Evolutionary conservation across 2,888 invertebrate species (phyloP).

Genomic region (Mesopsocus fuscifrons): DNA sequence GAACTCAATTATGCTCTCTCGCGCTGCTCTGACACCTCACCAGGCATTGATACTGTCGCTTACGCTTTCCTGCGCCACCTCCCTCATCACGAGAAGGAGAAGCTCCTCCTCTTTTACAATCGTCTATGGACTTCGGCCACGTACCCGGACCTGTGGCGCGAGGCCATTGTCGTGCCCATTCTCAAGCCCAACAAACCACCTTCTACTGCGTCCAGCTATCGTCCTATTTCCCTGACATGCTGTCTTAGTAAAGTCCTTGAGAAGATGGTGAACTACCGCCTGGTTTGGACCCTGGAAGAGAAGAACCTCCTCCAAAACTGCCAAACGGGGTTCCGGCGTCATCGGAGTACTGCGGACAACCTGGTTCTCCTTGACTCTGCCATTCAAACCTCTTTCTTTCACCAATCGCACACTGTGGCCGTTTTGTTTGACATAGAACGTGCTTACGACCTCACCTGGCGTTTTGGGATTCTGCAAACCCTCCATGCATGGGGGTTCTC

Average conservation of each 20-base stretch:
- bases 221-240: not conserved
- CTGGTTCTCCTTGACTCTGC: too few species aligned
- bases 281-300: too few species aligned
- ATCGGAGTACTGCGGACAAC: too few species aligned
- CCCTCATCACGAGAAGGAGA: not conserved
- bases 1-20: not conserved
- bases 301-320: not conserved
- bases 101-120: not conserved
- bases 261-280: too few species aligned
- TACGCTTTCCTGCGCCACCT: not conserved
- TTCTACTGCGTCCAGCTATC: not conserved
- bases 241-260: too few species aligned
- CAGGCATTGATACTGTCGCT: not conserved
- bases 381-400: too few species aligned
- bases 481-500: not conserved
- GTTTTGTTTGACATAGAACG: not conserved
- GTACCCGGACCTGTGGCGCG: not conserved
- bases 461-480: constrained; percentile 1
- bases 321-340: too few species aligned
- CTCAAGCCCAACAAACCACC: not conserved
- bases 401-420: too few species aligned
- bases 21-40: not conserved
- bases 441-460: too few species aligned
- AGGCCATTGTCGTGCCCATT: not conserved
- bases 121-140: not conserved